Evolutionary conservation across 2,113 vertebrate genomes (phyloP).

Genomic region (Brachyhypopomus gauderio): DNA sequence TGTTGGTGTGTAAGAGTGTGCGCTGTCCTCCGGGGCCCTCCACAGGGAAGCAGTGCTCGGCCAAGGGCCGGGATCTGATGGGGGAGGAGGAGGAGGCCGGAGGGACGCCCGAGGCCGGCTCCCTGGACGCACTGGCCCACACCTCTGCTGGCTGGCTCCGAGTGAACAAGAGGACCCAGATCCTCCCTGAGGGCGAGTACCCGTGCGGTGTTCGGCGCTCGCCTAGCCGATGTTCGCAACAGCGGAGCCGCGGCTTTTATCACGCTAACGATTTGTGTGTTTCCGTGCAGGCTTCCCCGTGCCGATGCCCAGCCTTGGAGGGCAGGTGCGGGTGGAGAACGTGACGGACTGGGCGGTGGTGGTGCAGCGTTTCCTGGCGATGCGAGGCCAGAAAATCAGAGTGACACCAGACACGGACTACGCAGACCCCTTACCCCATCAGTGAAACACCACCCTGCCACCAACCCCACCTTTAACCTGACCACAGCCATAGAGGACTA

Average conservation of each 20-base stretch:
- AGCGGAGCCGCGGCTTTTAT: no score
- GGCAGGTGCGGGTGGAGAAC: slow-evolving; percentile 38
- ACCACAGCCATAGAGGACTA: background rate
- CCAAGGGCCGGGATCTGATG: slow-evolving; percentile 51
- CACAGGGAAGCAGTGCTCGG: slow-evolving; percentile 61
- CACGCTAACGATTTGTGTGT: background rate
- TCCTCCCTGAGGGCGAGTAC: slow-evolving; percentile 61
- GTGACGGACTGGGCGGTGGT: slow-evolving; percentile 47
- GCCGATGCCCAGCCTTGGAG: slow-evolving; percentile 6
- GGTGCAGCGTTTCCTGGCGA: slow-evolving; percentile 48
- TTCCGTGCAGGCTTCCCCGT: slow-evolving; percentile 39
- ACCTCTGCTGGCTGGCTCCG: slow-evolving; percentile 56
- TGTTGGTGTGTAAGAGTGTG: background rate
- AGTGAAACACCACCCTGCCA: background rate
- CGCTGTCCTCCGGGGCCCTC: background rate
- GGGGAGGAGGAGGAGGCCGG: slow-evolving; percentile 56
- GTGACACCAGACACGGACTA: background rate
- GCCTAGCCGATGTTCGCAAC: no score
- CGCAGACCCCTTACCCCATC: background rate
- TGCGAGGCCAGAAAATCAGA: slow-evolving; percentile 45
- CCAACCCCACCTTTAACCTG: background rate
- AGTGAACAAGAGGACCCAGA: slow-evolving; percentile 62
- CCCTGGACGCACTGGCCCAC: slow-evolving; percentile 58
- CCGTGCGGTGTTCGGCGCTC: background rate
- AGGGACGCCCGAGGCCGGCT: slow-evolving; percentile 47